These are phyloP conservation scores for Virgularia gustaviana DNA, from an alignment of 92 coral and sea anemone genomes.

Conservation along the genomic window DNA sequence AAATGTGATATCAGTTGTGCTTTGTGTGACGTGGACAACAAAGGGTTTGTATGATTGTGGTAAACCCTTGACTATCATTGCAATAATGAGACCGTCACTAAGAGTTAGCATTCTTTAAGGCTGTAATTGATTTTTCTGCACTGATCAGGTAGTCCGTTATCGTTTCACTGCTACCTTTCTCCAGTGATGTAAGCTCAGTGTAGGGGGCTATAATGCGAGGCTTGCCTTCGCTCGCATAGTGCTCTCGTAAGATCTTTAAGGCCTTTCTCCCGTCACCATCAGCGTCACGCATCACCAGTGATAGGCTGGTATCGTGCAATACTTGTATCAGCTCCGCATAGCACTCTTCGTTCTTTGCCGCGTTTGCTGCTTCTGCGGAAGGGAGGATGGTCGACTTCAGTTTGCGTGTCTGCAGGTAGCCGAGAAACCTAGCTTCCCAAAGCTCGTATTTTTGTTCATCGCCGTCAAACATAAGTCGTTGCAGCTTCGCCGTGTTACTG, in stretches of 20 bases:
- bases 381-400: slow-evolving; percentile 12
- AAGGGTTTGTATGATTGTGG: slow-evolving; percentile 1
- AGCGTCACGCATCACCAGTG: slow-evolving; percentile 39
- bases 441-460: slow-evolving; percentile 49
- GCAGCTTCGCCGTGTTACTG: slow-evolving; percentile 9
- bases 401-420: slow-evolving; percentile 29
- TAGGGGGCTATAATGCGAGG: slow-evolving; percentile 42
- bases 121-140: slow-evolving; percentile 44
- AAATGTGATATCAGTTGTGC: not conserved
- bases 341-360: slow-evolving; percentile 23
- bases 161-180: slow-evolving; percentile 19
- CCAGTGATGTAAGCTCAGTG: slow-evolving; percentile 44
- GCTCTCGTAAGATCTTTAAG: slow-evolving; percentile 14
- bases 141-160: slow-evolving; percentile 42
- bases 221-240: slow-evolving; percentile 36
- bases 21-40: not conserved
- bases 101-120: slow-evolving; percentile 2
- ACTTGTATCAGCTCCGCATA: slow-evolving; percentile 27
- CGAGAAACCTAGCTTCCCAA: slow-evolving; percentile 46
- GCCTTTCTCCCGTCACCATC: slow-evolving; percentile 38
- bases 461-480: slow-evolving; percentile 42
- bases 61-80: not conserved
- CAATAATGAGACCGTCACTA: too few species aligned
- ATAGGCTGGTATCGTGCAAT: slow-evolving; percentile 30
- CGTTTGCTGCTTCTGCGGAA: slow-evolving; percentile 1